These are phyloP conservation scores for Micrasema longulum DNA, from an alignment of 1,140 invertebrate species.

Conservation along the genomic window DNA sequence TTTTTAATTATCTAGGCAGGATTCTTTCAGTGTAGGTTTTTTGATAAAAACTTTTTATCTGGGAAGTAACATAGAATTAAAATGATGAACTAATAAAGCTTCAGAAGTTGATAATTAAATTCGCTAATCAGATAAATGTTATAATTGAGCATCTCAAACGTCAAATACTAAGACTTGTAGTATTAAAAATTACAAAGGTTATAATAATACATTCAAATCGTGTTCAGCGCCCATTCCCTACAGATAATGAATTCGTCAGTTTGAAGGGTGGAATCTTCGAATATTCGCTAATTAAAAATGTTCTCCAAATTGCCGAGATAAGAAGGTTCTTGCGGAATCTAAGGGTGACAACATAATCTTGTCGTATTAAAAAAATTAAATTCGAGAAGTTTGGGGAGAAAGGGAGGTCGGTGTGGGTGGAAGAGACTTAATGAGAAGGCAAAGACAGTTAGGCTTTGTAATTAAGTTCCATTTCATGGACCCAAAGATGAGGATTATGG, in stretches of 20 bases:
- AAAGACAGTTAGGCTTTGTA: constrained; percentile 38
- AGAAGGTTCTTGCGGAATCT: constrained; percentile 34
- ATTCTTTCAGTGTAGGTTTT: too few relatives aligned
- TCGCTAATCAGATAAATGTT: too few relatives aligned
- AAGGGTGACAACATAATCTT: constrained; percentile 52
- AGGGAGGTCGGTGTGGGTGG: not conserved
- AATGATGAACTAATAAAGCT: too few relatives aligned
- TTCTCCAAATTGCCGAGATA: constrained; percentile 50
- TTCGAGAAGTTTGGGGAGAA: constrained; percentile 18
- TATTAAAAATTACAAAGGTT: too few relatives aligned
- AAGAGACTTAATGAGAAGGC: constrained; percentile 41
- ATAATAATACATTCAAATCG: not conserved
- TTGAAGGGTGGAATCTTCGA: constrained; percentile 48
- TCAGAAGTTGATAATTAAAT: too few relatives aligned
- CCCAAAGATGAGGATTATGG: constrained; percentile 38
- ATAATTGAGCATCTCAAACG: too few relatives aligned
- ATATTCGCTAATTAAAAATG: constrained; percentile 53
- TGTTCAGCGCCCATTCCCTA: not conserved
- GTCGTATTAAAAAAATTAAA: constrained; percentile 52
- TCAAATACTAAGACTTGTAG: too few relatives aligned
- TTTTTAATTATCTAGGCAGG: too few relatives aligned
- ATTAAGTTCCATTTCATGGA: constrained; percentile 44
- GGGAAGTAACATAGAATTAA: too few relatives aligned
- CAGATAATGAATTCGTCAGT: constrained; percentile 21
- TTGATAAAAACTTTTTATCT: too few relatives aligned